Evolutionary conservation across 64 coral and sea anemone species (phyloP).

Genomic region (Dendrophyllia cribrosa): DNA sequence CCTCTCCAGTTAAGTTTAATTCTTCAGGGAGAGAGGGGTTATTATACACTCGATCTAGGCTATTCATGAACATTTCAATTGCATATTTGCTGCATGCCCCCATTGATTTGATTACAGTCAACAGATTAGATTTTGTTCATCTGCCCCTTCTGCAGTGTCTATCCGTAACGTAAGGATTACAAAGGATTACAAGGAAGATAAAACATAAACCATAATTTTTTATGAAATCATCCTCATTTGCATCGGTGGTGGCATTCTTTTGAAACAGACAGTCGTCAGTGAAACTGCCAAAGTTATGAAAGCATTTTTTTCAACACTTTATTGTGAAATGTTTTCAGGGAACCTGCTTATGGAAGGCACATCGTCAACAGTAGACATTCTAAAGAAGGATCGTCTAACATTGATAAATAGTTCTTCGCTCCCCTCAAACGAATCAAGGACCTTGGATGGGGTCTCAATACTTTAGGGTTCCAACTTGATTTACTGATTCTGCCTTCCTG

Average conservation of each 20-base stretch:
- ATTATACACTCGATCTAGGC: slow-evolving; percentile 71
- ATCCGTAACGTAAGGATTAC: slow-evolving; percentile 46
- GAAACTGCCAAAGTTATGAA: slow-evolving; percentile 59
- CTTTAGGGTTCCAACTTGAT: slow-evolving; percentile 74
- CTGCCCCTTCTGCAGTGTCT: slow-evolving; percentile 61
- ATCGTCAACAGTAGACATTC: slow-evolving; percentile 46
- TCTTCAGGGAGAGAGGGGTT: slow-evolving; percentile 64
- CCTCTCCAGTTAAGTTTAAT: slow-evolving; percentile 77
- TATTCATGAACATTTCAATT: slow-evolving; percentile 73
- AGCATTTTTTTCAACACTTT: slow-evolving; percentile 27
- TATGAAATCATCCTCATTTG: slow-evolving; percentile 40
- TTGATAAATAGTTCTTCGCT: slow-evolving; percentile 83
- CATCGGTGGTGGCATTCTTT: slow-evolving; percentile 12
- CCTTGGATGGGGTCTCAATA: slow-evolving; percentile 71
- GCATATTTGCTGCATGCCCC: slow-evolving; percentile 75
- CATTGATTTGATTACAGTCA: slow-evolving; percentile 65
- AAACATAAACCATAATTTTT: slow-evolving; percentile 65
- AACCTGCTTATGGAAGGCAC: slow-evolving; percentile 20
- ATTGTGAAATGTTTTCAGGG: slow-evolving; percentile 36
- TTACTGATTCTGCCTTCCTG: slow-evolving; percentile 62
- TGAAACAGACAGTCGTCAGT: slow-evolving; percentile 31
- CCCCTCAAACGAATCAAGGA: slow-evolving; percentile 75
- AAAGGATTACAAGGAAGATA: slow-evolving; percentile 51
- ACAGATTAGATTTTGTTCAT: slow-evolving; percentile 59
- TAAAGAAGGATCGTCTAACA: slow-evolving; percentile 76